Base-by-base conservation (phyloP, 2,113 vertebrate species). In the Chaetodon auriga region DNA sequence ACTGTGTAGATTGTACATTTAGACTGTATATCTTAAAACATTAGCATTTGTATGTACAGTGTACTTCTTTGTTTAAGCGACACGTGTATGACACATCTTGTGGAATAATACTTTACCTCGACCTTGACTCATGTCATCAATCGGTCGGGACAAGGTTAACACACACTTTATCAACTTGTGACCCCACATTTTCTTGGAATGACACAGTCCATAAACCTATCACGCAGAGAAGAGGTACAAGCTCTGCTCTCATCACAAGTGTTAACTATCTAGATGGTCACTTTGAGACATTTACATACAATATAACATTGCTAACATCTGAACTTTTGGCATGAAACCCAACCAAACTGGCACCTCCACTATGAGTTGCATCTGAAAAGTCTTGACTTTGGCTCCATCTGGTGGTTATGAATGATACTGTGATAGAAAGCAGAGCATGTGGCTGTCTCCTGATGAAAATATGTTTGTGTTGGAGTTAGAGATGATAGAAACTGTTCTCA, bases 401-500 rank as follows among this genome's bases (percentile, higher is more conserved):
- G 21, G 13, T 72, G 81, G 23, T 36, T 1, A 30, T 25, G 19
- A 76, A 23, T 18, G 43, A 3, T 4, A 68, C 19, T 13, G 58
- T 19, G 15, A 58, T 8, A 49, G 23, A 45, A 21, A 9, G 5
- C 19, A 53, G 1, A 14, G n/a, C 41, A 38, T 46, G 6, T 0
- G 0, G 46, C n/a, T 16, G 13, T 19, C 25, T 62, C 30, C 25
- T 58, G 16, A n/a, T 46, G 14, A 46, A 80, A 41, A 15, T 21
- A 15, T 3, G 4, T 35, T 11, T 21, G 4, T 30, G 7, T 48
- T 66, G 15, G n/a, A 21, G 19, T 49, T 21, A 6, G 15, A 53
- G 57, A 46, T 48, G 19, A 25, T 1, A 43, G 25, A 61, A n/a
- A 35, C 1, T 7, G 35, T 3, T 43, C 82, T 86, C 92, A 98